Percentiles rank a stretch among this genome's conserved stretches.
Conservation (phyloP, 2,797 vertebrate genomes). For the Cynopterus sphinx region DNA sequence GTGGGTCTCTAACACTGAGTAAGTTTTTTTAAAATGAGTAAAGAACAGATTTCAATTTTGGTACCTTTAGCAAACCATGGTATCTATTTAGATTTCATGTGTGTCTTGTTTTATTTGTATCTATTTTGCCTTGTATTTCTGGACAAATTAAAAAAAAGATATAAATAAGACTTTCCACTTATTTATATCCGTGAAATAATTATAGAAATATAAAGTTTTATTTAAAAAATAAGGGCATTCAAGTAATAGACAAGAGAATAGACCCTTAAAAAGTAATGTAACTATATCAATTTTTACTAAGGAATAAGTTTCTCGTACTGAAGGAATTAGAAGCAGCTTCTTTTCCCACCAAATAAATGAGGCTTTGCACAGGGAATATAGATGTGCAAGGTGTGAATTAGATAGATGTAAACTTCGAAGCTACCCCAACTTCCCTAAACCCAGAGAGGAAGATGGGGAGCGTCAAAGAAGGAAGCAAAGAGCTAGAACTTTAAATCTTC, state of each 20-base stretch:
- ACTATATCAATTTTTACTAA: not conserved
- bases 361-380: not conserved
- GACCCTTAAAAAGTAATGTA: not conserved
- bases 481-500: not conserved
- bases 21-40: not conserved
- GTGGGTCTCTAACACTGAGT: not conserved
- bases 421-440: not conserved
- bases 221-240: slow-evolving; percentile 1
- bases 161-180: not conserved
- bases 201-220: not conserved
- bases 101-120: not conserved
- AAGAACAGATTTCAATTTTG: not conserved
- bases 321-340: not conserved
- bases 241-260: not conserved
- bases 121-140: slow-evolving; percentile 43
- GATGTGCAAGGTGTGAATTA: not conserved
- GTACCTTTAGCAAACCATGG: not conserved
- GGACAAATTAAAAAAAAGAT: not conserved
- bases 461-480: not conserved
- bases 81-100: not conserved
- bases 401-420: not conserved
- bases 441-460: not conserved
- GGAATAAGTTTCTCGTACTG: not conserved
- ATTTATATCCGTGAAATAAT: not conserved
- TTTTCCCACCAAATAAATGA: not conserved